Evolutionary conservation across 2,797 vertebrate genomes (phyloP).

Genomic region (Ptychobarbus kaznakovi): DNA sequence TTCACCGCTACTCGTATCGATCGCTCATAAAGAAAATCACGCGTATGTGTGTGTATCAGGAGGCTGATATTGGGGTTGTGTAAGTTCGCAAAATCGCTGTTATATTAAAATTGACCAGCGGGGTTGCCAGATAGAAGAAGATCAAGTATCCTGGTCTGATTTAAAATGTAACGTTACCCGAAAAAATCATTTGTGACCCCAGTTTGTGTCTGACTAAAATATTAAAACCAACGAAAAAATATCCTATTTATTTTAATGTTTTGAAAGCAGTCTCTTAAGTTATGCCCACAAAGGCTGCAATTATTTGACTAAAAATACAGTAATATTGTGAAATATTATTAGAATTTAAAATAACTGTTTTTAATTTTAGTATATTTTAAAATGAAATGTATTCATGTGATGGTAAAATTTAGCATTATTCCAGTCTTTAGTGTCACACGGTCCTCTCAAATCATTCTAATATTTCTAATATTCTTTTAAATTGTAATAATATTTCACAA

Average conservation of each 20-base stretch:
- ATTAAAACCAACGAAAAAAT: not conserved
- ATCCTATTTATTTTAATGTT: not conserved
- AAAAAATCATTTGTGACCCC: not conserved
- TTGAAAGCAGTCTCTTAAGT: not conserved
- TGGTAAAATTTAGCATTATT: no score
- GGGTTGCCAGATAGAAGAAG: slow-evolving; percentile 3
- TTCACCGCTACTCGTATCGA: not conserved
- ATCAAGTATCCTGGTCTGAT: not conserved
- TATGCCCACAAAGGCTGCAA: not conserved
- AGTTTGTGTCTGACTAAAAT: not conserved
- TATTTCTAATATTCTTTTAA: not conserved
- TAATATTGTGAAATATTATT: not conserved
- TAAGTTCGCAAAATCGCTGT: not conserved
- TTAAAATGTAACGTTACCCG: not conserved
- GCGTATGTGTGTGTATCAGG: no score
- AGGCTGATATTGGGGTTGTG: not conserved
- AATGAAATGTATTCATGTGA: not conserved
- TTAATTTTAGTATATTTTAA: not conserved
- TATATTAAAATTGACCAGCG: not conserved
- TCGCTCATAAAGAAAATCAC: not conserved
- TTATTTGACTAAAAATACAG: not conserved
- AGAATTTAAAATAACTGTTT: not conserved
- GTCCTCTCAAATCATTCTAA: not conserved
- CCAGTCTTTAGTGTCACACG: not conserved
- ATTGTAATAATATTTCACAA: not conserved